These are phyloP conservation scores for Philopotamus ludificatus DNA, from an alignment of 1,140 invertebrate genomes.

Conservation along the genomic window DNA sequence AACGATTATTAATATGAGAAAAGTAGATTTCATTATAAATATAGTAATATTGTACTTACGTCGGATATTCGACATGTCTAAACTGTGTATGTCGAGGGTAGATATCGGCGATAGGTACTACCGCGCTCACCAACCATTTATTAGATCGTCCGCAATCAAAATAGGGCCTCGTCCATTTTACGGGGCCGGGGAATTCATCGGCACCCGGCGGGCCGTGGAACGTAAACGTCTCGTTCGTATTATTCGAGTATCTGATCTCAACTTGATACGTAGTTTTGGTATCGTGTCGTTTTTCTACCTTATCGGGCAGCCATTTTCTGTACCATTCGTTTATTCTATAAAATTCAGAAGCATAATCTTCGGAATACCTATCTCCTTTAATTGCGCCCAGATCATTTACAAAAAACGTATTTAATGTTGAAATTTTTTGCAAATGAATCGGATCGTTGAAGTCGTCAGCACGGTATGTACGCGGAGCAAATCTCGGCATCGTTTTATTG, in stretches of 20 bases:
- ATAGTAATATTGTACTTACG: conserved; percentile 61
- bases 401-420: conserved; percentile 85
- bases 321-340: conserved; percentile 96
- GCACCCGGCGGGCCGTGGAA: conserved; percentile 90
- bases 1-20: conserved; percentile 7
- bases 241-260: conserved; percentile 90
- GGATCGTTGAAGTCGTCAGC: conserved; percentile 94
- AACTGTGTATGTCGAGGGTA: conserved; percentile 93
- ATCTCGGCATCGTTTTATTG: conserved; percentile 93
- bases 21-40: neutral
- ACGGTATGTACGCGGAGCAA: conserved; percentile 90
- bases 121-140: conserved; percentile 92
- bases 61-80: conserved; percentile 93
- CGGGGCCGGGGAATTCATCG: conserved; percentile 86
- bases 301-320: conserved; percentile 83
- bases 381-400: conserved; percentile 79
- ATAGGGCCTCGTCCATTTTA: conserved; percentile 92
- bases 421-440: conserved; percentile 87
- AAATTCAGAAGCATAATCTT: conserved; percentile 87
- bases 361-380: conserved; percentile 61
- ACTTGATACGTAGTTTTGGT: conserved; percentile 92
- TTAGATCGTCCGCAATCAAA: conserved; percentile 96
- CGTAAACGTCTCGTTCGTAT: conserved; percentile 93
- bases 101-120: conserved; percentile 92
- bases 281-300: conserved; percentile 77